Evolutionary conservation across 2,113 vertebrate species (phyloP).

Genomic region (Antidorcas marsupialis): DNA sequence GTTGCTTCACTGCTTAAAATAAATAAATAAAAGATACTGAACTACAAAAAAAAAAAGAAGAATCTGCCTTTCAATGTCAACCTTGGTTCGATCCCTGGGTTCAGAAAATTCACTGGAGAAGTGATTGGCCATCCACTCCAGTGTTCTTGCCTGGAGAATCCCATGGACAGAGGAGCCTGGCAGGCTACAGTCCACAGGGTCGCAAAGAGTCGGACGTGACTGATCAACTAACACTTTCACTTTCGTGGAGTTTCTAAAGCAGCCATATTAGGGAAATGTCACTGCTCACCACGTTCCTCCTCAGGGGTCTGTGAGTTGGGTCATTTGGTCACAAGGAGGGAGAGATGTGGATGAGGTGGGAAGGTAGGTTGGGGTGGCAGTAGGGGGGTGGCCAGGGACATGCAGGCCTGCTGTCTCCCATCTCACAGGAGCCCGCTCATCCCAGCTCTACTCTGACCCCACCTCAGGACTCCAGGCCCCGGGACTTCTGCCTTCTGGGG

Average conservation of each 20-base stretch:
- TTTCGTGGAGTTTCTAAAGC: background rate
- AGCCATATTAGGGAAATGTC: accelerated
- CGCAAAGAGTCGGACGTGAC: accelerated
- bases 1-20: too few relatives aligned
- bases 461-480: background rate
- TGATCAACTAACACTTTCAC: background rate
- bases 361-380: background rate
- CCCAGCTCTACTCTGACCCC: too few relatives aligned
- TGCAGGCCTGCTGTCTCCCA: background rate
- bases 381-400: too few relatives aligned
- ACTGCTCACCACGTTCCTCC: background rate
- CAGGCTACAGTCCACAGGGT: background rate
- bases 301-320: background rate
- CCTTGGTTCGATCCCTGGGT: background rate
- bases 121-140: background rate
- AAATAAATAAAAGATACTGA: too few relatives aligned
- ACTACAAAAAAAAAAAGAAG: background rate
- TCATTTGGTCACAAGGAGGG: background rate
- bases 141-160: background rate
- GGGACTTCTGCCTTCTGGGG: background rate
- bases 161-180: background rate
- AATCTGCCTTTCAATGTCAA: background rate
- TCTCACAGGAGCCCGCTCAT: background rate
- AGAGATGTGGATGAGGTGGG: background rate
- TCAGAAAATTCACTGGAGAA: background rate